Evolutionary conservation across 1,140 invertebrate species (phyloP).

Genomic region (Anastatus disparis): DNA sequence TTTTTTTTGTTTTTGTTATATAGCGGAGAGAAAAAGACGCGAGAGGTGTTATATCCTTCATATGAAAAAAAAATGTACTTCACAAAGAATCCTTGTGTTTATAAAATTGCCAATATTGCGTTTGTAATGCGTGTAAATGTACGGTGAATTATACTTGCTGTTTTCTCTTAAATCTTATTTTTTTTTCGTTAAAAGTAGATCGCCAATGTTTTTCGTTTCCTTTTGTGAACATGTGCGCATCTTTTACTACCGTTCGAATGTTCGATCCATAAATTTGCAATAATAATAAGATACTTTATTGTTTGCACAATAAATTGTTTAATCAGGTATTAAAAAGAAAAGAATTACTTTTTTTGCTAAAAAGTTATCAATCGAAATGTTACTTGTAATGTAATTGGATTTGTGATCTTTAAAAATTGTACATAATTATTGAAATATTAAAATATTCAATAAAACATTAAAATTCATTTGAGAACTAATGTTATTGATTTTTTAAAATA

Average conservation of each 20-base stretch:
- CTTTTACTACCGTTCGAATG: neutral
- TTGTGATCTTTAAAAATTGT: slow-evolving; percentile 34
- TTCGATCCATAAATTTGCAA: slow-evolving; percentile 1
- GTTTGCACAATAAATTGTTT: slow-evolving; percentile 20
- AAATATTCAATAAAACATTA: slow-evolving; percentile 31
- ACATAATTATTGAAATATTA: slow-evolving; percentile 32
- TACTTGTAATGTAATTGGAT: slow-evolving; percentile 17
- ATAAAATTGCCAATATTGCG: slow-evolving; percentile 12
- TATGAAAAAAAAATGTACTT: slow-evolving; percentile 18
- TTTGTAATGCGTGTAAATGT: slow-evolving; percentile 24
- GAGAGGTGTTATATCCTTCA: neutral
- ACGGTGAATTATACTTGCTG: slow-evolving; percentile 4
- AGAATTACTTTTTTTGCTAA: neutral
- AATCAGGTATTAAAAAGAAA: neutral
- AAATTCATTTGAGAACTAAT: slow-evolving; percentile 32
- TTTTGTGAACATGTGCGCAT: slow-evolving; percentile 1
- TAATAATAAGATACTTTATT: slow-evolving; percentile 20
- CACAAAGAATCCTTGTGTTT: neutral
- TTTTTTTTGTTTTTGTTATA: slow-evolving; percentile 1
- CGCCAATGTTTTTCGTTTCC: neutral
- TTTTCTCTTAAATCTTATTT: neutral
- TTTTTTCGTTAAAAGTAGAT: neutral
- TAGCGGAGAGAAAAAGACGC: slow-evolving; percentile 21
- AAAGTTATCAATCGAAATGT: slow-evolving; percentile 1
- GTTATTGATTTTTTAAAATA: too few species aligned